Evolutionary conservation across 2,113 vertebrate species (phyloP).

Genomic region (Colossoma macropomum): DNA sequence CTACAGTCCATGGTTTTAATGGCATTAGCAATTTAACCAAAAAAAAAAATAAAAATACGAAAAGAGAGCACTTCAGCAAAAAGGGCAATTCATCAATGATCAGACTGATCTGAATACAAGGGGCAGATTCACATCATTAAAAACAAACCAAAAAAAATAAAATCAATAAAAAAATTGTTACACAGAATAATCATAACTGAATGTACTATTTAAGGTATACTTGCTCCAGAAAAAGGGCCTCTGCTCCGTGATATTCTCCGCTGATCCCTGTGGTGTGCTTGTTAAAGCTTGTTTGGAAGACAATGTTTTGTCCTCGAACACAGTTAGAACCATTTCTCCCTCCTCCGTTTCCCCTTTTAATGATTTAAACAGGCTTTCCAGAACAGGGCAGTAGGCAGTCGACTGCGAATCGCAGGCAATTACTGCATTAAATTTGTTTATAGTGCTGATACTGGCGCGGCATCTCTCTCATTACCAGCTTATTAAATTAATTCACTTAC

Average conservation of each 20-base stretch:
- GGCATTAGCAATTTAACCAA: no score
- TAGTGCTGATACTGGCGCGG: constrained; percentile 42
- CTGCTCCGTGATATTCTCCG: no score
- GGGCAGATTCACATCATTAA: no score
- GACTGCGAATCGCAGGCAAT: constrained; percentile 51
- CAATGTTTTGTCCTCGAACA: neutral
- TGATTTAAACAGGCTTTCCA: constrained; percentile 40
- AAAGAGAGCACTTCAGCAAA: no score
- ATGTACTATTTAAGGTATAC: neutral
- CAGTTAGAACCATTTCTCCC: neutral
- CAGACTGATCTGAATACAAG: neutral
- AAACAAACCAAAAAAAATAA: neutral
- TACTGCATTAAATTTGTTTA: constrained; percentile 52
- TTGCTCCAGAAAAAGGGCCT: neutral
- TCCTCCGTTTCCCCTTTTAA: constrained; percentile 13
- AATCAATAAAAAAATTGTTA: neutral
- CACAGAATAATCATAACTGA: neutral
- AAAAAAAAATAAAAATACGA: no score
- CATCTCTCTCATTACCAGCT: constrained; percentile 54
- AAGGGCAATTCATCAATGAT: neutral
- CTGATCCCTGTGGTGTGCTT: neutral
- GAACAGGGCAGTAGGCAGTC: constrained; percentile 39
- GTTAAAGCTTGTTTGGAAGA: neutral
- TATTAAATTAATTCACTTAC: constrained; percentile 59
- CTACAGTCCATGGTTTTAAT: constrained; percentile 33